phyloP scores from a whole-genome alignment of 2,888 invertebrate species.

The Chloroclysta siterata region DNA sequence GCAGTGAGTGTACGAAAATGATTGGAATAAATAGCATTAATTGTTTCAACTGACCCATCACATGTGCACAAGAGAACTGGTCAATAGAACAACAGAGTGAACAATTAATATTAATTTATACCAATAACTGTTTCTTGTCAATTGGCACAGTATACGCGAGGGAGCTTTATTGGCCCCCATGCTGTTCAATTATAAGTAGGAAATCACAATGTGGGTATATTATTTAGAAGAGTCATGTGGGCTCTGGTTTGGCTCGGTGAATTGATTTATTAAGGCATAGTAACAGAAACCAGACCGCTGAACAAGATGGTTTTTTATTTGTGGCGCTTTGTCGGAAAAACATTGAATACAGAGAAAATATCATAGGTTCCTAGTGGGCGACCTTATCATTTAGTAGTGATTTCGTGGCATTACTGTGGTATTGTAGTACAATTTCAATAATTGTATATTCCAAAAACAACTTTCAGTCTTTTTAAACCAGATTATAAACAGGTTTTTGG shows the following conservation, averaged over 20 bases:
- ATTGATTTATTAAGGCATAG: too few relatives aligned
- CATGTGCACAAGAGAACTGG: conserved; percentile 1
- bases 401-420: too few relatives aligned
- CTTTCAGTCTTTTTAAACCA: background rate
- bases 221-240: background rate
- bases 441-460: background rate
- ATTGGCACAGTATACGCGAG: conserved; percentile 51
- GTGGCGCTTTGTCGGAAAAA: too few relatives aligned
- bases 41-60: conserved; percentile 4
- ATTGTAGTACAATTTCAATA: too few relatives aligned
- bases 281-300: too few relatives aligned
- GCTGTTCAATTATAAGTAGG: conserved; percentile 17
- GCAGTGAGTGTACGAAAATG: background rate
- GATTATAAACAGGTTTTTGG: too few relatives aligned
- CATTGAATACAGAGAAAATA: too few relatives aligned
- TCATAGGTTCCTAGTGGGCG: too few relatives aligned
- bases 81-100: conserved; percentile 22
- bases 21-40: conserved; percentile 4
- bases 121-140: conserved; percentile 53
- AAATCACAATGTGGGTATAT: conserved; percentile 10
- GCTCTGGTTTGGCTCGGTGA: background rate
- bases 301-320: too few relatives aligned
- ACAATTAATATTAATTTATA: conserved; percentile 61
- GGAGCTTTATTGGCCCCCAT: conserved; percentile 26
- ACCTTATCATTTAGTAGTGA: too few relatives aligned